Evolutionary conservation across 1,140 invertebrate species (phyloP), one percentile per base, ranked within the genome.

Genomic region (Pogonomyrmex barbatus): DNA sequence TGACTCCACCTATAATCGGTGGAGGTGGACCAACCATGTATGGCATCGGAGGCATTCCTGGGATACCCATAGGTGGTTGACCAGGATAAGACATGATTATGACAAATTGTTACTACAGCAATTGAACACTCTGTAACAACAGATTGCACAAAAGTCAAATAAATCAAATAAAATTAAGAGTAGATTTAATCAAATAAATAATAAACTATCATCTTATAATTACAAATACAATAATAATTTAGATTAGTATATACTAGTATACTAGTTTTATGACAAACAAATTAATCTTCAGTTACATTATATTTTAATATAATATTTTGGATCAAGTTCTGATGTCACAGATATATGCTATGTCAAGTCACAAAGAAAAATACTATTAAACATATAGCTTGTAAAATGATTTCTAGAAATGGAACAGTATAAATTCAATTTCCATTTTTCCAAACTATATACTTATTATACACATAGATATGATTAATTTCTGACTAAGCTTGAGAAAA

Each of bases 21-120:
- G 95, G 95, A 65, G 95, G 95, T 54, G 93, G 94, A 63, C 94
- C 92, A 81, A 95, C 94, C 94, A 95, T 95, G 58, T 95, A 95
- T 82, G 94, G 93, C 94, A 95, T 95, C 6, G 94, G 93, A n/a
- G 95, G 94, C 94, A 95, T 95, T 14, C 95, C 94, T 54, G 95
- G 95, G 58, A 95, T 95, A 52, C 94, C 95, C 92, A 95, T 93
- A 4, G 95, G 95, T 47, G 95, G 94, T 79, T 95, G 95, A 76
- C 95, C 95, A 81, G 95, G 95, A 89, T 95, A 95, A 62, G 95
- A 95, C 95, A 95, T 95, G 62, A 62, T 91, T 78, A 63, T 75
- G 24, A 60, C 77, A 77, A 54, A 76, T 75, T 87, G 70, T 60
- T 76, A 73, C 45, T 85, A 81, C 47, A 63, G 52, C 70, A 77